Percentiles rank a stretch among this genome's conserved stretches.
These are phyloP conservation scores for Melieria omissa DNA, from an alignment of 2,888 invertebrate genomes.

Conservation along the genomic window DNA sequence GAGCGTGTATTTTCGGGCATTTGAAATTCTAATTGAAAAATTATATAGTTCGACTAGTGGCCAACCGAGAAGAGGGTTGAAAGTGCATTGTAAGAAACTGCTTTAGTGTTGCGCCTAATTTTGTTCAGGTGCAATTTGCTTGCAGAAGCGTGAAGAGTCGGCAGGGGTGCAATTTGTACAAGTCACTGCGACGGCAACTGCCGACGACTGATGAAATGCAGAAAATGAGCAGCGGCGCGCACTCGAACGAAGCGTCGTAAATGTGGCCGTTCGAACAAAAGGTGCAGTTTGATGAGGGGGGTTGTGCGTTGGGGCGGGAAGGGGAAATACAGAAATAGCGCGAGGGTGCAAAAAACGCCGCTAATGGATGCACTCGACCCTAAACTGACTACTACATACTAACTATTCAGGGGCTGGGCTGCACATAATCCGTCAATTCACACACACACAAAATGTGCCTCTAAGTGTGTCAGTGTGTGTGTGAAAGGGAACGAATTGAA, in stretches of 20 bases:
- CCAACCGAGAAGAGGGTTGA: background rate
- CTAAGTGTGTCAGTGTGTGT: too few species aligned
- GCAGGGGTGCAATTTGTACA: too few species aligned
- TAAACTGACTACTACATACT: background rate
- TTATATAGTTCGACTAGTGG: slow-evolving; percentile 42
- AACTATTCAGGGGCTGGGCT: background rate
- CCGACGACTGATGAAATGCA: slow-evolving; percentile 8
- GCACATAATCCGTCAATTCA: slow-evolving; percentile 32
- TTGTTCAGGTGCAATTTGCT: slow-evolving; percentile 65
- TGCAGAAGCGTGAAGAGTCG: slow-evolving; percentile 53
- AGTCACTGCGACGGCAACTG: too few species aligned
- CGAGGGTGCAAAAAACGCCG: too few species aligned
- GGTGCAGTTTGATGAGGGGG: too few species aligned
- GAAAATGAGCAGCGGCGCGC: background rate
- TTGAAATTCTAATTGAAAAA: slow-evolving; percentile 52
- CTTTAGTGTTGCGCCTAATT: slow-evolving; percentile 52
- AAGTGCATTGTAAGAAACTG: slow-evolving; percentile 7
- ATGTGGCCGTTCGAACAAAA: too few species aligned
- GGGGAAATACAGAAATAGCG: too few species aligned
- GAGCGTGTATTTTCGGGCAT: slow-evolving; percentile 34
- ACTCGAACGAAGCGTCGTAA: too few species aligned
- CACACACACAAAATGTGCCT: background rate
- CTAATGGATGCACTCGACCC: background rate
- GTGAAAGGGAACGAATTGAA: background rate
- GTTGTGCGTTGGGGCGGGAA: too few species aligned